phyloP scores from a whole-genome alignment of 2,113 vertebrate species.

The Tragelaphus imberbis region DNA sequence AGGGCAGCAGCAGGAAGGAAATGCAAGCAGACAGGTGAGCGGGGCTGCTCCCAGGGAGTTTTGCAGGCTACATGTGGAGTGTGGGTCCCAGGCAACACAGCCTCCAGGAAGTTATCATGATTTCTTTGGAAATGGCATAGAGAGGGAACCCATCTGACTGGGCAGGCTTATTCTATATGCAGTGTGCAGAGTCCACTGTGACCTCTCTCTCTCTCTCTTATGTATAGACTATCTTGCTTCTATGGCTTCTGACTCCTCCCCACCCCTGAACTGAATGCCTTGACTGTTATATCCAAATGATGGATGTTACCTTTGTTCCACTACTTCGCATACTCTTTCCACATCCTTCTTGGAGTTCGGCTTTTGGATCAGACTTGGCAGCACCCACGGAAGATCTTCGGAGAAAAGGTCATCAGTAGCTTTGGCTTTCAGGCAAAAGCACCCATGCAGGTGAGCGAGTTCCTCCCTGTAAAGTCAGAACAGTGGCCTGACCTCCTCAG shows the following conservation, averaged over 20 bases:
- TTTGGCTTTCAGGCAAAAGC: background rate
- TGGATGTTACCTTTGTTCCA: background rate
- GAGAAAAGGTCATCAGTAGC: background rate
- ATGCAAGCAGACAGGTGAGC: too few relatives aligned
- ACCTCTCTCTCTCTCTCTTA: too few relatives aligned
- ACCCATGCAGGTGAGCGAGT: background rate
- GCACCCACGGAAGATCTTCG: accelerated
- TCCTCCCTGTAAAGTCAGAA: background rate
- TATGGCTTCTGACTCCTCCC: background rate
- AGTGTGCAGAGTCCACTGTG: accelerated
- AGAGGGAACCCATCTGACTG: background rate
- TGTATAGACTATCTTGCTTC: background rate
- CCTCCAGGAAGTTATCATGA: background rate
- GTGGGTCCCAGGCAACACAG: background rate
- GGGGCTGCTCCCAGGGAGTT: background rate
- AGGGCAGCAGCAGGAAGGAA: accelerated
- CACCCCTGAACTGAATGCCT: background rate
- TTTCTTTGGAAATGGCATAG: background rate
- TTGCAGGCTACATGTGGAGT: background rate
- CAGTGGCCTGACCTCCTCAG: accelerated
- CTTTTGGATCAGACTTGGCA: background rate
- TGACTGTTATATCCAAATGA: background rate
- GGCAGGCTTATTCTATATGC: background rate
- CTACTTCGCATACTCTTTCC: accelerated
- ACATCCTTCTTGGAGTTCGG: background rate